These are phyloP conservation scores for Scolanthus callimorphus DNA, from an alignment of 92 coral and sea anemone species.

Conservation along the genomic window DNA sequence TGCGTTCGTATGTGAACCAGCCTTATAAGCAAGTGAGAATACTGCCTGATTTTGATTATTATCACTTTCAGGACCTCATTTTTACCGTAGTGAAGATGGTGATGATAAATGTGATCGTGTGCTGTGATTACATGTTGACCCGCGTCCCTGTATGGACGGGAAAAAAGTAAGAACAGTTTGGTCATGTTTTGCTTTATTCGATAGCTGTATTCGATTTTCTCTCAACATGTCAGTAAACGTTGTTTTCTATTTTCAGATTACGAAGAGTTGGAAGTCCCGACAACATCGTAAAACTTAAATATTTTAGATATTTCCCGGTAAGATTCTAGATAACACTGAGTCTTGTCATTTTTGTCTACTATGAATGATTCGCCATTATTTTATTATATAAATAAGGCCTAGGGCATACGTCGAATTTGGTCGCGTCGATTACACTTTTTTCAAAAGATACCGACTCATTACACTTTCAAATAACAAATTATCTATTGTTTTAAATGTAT, in stretches of 20 bases:
- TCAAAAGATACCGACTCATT: too few species aligned
- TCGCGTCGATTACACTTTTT: too few species aligned
- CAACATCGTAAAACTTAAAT: constrained; percentile 34
- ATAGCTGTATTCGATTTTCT: too few species aligned
- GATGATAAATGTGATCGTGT: constrained; percentile 27
- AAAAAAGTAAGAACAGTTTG: constrained; percentile 73
- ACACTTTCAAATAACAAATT: too few species aligned
- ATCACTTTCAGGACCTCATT: constrained; percentile 43
- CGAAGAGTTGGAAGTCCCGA: constrained; percentile 84
- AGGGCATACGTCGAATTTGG: too few species aligned
- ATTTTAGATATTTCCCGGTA: constrained; percentile 43
- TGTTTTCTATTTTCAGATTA: constrained; percentile 30
- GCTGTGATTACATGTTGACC: constrained; percentile 52
- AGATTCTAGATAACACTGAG: too few species aligned
- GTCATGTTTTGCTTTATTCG: too few species aligned
- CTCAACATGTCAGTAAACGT: neutral
- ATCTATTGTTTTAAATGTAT: too few species aligned
- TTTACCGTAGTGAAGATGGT: constrained; percentile 40
- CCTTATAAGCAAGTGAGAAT: neutral
- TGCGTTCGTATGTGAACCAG: neutral
- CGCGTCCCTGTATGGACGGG: constrained; percentile 62
- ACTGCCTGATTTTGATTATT: neutral
- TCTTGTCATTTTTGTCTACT: too few species aligned
- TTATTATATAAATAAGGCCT: too few species aligned
- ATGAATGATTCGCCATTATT: too few species aligned